Base-by-base conservation (phyloP, 2,797 vertebrate species). In the Epinephelus coioides region DNA sequence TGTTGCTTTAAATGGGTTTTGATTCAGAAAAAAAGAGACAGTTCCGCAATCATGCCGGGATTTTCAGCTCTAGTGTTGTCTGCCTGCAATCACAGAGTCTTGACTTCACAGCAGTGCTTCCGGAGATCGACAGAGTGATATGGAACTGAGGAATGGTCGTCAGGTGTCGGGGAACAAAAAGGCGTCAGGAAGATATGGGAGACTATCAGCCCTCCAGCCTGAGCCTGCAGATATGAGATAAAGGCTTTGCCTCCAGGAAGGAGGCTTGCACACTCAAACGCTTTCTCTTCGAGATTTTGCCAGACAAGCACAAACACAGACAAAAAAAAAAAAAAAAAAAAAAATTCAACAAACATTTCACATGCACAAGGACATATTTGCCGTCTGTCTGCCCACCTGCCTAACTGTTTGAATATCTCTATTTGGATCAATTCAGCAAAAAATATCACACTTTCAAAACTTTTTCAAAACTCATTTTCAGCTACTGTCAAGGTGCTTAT, bases 121-220 rank as follows among this genome's bases (percentile, higher is more conserved):
- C 78, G 75, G 73, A 88, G 92, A 95, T 93, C 64, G 38, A 72
- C 68, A 46, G 62, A 61, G 73, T 51, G 92, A 94, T 94, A 92
- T 65, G 78, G 68, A 87, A 80, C 73, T 76, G 73, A 83, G 82
- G 72, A 87, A 86, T 88, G 89, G 92, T 84, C 67, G 50, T 86
- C 90, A 92, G 93, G 92, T 93, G 94, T 88, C 86, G 76, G 82
- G 79, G 88, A 95, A 94, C 92, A 95, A 94, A 93, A 92, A 92
- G 78, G 89, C 82, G 66, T 90, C 88, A 72, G 83, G 82, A 75
- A 92, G 89, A 94, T 90, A 88, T 81, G 89, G 90, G 86, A 90
- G 88, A 89, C 89, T 87, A 91, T 87, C 90, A 88, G 84, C 86
- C 84, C 89, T 90, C 86, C 87, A 81, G 92, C 89, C 91, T 89